Conservation (phyloP, 2,113 vertebrate species). For the Phocoena phocoena region DNA sequence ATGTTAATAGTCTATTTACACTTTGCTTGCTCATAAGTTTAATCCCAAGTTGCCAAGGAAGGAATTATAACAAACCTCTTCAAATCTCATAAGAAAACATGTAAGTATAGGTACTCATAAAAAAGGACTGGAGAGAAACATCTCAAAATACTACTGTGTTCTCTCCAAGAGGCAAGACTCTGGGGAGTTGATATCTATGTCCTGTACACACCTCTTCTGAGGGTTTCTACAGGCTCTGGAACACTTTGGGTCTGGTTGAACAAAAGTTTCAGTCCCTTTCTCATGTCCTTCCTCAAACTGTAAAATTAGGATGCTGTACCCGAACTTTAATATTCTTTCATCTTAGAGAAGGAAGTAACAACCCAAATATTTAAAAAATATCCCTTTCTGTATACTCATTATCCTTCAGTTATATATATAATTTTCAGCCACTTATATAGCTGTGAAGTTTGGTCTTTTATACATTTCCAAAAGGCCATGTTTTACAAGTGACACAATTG, state of each 20-base stretch:
- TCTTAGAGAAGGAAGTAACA: conserved; percentile 18
- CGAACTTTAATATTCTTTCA: not conserved
- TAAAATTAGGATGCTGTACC: not conserved
- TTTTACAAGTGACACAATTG: not conserved
- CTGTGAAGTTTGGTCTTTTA: not conserved
- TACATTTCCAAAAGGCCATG: not conserved
- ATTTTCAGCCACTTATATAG: not conserved
- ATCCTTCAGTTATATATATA: not conserved
- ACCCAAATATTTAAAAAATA: not conserved
- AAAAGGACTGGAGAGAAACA: not conserved
- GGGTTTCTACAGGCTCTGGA: not conserved
- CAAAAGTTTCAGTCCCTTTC: not conserved
- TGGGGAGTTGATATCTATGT: not conserved
- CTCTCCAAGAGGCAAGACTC: not conserved
- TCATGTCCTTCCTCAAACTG: not conserved
- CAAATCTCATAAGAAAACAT: not conserved
- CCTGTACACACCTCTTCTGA: not conserved
- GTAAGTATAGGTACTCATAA: not conserved
- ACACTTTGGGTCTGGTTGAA: not conserved
- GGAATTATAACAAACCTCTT: not conserved
- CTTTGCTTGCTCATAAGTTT: not conserved
- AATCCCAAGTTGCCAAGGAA: not conserved
- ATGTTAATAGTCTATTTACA: not conserved
- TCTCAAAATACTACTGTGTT: not conserved
- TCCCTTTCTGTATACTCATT: not conserved